Conservation (phyloP, 2,797 vertebrate genomes). For the Schizopygopsis malacanthus region DNA sequence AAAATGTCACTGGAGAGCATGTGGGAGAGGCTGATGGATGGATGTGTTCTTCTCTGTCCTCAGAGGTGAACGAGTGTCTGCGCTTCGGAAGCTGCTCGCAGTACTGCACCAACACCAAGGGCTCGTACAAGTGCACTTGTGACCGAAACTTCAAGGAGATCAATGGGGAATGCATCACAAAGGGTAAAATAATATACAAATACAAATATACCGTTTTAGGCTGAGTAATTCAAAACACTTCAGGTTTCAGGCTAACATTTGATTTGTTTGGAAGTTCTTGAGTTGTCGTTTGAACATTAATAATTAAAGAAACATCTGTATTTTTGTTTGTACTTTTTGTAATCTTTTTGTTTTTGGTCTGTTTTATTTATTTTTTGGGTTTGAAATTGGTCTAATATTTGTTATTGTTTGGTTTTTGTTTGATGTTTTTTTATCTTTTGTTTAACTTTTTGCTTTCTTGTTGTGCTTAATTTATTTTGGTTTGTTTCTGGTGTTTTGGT, state of each 20-base stretch:
- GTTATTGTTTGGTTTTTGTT: background rate
- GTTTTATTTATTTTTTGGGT: background rate
- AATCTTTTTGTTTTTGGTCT: background rate
- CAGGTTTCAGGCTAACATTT: background rate
- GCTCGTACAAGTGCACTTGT: constrained; percentile 85
- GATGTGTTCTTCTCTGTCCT: constrained; percentile 8
- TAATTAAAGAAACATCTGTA: background rate
- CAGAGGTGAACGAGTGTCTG: constrained; percentile 88
- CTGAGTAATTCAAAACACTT: background rate
- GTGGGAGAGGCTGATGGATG: background rate
- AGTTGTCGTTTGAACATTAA: background rate
- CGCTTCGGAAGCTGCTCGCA: constrained; percentile 86
- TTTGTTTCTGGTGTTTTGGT: background rate
- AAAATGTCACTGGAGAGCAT: constrained; percentile 5
- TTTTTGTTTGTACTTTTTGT: background rate
- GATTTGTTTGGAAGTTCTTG: too few species aligned
- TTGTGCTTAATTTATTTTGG: background rate
- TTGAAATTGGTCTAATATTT: background rate
- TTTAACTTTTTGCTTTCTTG: background rate
- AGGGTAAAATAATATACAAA: constrained; percentile 75
- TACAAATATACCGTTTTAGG: background rate
- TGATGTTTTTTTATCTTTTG: background rate
- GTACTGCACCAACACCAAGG: constrained; percentile 83
- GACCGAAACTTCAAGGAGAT: constrained; percentile 84
- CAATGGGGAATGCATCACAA: constrained; percentile 83